A percentile compares a stretch with the other conserved stretches of the same genome.
phyloP scores from a whole-genome alignment of 2,888 invertebrate species.

The Salpingus planirostris region DNA sequence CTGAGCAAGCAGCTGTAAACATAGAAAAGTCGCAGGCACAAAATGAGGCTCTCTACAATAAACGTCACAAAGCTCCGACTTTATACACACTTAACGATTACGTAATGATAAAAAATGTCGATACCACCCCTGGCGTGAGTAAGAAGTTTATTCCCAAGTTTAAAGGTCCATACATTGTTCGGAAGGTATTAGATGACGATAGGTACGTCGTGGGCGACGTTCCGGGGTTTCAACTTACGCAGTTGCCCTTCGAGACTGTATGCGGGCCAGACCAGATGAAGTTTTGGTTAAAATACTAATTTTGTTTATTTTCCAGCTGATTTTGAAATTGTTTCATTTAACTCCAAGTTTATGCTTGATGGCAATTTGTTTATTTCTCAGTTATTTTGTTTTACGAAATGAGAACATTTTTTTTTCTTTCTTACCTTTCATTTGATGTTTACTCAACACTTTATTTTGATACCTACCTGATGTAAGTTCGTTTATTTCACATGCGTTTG shows the following conservation, averaged over 20 bases:
- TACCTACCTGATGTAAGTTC: no score
- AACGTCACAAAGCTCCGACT: not conserved
- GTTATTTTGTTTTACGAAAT: no score
- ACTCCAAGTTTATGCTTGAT: no score
- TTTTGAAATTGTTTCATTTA: no score
- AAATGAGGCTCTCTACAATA: not conserved
- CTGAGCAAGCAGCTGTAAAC: not conserved
- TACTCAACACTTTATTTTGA: no score
- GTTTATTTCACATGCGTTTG: no score
- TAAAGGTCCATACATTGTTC: not conserved
- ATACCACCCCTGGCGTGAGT: not conserved
- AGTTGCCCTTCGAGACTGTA: slow-evolving; percentile 1
- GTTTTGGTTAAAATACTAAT: no score
- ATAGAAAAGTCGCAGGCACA: not conserved
- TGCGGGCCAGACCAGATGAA: no score
- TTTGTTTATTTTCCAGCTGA: no score
- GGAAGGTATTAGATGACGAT: not conserved
- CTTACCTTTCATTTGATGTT: no score
- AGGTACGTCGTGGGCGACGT: not conserved
- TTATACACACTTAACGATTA: not conserved
- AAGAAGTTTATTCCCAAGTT: slow-evolving; percentile 1
- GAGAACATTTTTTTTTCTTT: no score
- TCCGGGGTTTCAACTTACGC: slow-evolving; percentile 1
- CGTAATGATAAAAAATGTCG: slow-evolving; percentile 1
- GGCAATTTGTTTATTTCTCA: no score